Conservation (phyloP, 2,888 invertebrate genomes). For the Metacarcinus magister region DNA sequence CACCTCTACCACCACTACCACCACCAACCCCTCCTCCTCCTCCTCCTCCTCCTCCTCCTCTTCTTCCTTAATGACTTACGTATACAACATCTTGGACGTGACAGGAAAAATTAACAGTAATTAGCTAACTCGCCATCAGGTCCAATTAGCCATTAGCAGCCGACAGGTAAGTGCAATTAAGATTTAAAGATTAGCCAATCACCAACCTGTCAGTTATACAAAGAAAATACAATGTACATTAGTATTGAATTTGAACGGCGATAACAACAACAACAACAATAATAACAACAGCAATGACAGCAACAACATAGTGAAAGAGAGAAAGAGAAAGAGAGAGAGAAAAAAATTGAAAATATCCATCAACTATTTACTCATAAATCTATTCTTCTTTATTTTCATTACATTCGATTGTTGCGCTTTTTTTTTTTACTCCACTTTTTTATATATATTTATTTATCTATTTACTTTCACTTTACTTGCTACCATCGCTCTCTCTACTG, state of each 20-base stretch:
- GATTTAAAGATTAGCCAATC: background rate
- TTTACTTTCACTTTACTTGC: background rate
- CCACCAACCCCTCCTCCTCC: background rate
- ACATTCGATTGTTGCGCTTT: background rate
- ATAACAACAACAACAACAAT: background rate
- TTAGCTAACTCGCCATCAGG: slow-evolving; percentile 32
- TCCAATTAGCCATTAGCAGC: slow-evolving; percentile 42
- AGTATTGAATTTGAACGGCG: background rate
- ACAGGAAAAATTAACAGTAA: slow-evolving; percentile 42
- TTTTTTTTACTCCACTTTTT: background rate
- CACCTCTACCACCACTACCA: background rate
- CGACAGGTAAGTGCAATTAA: background rate
- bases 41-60: background rate
- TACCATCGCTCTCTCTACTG: too few relatives aligned
- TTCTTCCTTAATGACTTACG: background rate
- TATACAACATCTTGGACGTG: slow-evolving; percentile 37
- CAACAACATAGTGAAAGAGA: background rate
- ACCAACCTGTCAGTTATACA: background rate
- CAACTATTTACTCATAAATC: background rate
- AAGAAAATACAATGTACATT: background rate
- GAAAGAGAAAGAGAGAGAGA: background rate
- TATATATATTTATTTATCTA: too few relatives aligned
- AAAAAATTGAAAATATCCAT: background rate
- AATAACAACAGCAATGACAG: background rate
- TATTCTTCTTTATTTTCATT: background rate